Percentiles rank a stretch among this genome's conserved stretches.
Evolutionary conservation across 2,888 invertebrate genomes (phyloP).

Genomic region (Ophion obscuratus): DNA sequence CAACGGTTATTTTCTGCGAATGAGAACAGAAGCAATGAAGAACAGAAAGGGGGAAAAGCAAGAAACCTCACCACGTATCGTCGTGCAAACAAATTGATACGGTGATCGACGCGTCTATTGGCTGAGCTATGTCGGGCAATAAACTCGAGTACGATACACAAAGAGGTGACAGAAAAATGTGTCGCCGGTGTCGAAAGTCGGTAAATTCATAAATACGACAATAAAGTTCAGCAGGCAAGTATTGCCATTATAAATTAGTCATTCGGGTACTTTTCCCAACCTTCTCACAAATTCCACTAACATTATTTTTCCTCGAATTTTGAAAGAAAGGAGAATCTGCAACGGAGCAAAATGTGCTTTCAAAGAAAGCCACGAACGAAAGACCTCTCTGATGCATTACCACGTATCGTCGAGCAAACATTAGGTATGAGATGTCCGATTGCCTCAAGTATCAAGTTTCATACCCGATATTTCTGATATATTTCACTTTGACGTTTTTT

Average conservation of each 20-base stretch:
- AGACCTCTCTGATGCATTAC: too few relatives aligned
- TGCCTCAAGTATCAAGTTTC: too few relatives aligned
- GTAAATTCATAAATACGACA: neutral
- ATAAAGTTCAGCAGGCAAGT: neutral
- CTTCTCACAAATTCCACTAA: neutral
- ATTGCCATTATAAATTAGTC: neutral
- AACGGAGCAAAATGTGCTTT: too few relatives aligned
- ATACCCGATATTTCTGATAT: too few relatives aligned
- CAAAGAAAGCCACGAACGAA: too few relatives aligned
- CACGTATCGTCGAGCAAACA: too few relatives aligned
- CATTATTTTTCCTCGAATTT: too few relatives aligned
- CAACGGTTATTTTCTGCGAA: constrained; percentile 67
- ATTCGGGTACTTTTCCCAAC: neutral
- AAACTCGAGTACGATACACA: constrained; percentile 19
- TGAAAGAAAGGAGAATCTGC: too few relatives aligned
- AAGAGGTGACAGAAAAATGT: neutral
- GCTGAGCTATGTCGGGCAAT: constrained; percentile 27
- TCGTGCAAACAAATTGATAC: constrained; percentile 8
- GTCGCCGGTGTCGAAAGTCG: neutral
- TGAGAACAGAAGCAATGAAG: constrained; percentile 6
- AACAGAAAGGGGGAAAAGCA: neutral
- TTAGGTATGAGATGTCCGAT: too few relatives aligned
- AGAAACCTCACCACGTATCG: neutral
- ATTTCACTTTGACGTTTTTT: too few relatives aligned
- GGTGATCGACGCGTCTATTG: constrained; percentile 3